Evolutionary conservation across 2,797 vertebrate genomes (phyloP).

Genomic region (Ciconia nigra): DNA sequence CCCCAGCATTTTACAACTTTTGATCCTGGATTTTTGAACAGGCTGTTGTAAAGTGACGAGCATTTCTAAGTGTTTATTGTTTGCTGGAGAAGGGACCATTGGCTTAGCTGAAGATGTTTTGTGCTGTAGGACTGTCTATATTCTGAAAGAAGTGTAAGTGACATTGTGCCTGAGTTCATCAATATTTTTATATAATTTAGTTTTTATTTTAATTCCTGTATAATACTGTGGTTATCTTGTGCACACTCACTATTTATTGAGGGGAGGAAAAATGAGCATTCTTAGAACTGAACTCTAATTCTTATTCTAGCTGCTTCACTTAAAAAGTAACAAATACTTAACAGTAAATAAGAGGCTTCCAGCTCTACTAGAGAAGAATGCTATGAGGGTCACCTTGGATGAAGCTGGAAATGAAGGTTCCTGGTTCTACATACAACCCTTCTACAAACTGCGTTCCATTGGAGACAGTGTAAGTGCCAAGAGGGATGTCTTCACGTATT

Average conservation of each 20-base stretch:
- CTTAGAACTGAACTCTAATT: conserved; percentile 61
- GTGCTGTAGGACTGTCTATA: neutral
- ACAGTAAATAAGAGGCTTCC: conserved; percentile 98
- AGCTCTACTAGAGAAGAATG: conserved; percentile 95
- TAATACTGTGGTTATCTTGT: neutral
- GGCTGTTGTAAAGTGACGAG: fast-evolving
- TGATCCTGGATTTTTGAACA: neutral
- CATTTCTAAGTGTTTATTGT: fast-evolving
- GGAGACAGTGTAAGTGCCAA: conserved; percentile 92
- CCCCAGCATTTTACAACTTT: neutral
- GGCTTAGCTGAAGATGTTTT: neutral
- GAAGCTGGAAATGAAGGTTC: conserved; percentile 97
- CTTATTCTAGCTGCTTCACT: conserved; percentile 87
- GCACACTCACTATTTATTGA: neutral
- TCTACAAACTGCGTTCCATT: conserved; percentile 96
- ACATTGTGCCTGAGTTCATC: neutral
- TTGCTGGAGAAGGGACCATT: neutral
- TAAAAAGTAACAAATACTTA: conserved; percentile 99
- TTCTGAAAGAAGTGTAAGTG: neutral
- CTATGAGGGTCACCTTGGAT: conserved; percentile 96
- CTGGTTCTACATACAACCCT: conserved; percentile 99
- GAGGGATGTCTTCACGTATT: fast-evolving
- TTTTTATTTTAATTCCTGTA: neutral
- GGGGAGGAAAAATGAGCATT: neutral
- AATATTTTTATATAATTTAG: fast-evolving